Evolutionary conservation across 2,888 invertebrate genomes (phyloP).

Genomic region (Agonopterix subpropinquella): DNA sequence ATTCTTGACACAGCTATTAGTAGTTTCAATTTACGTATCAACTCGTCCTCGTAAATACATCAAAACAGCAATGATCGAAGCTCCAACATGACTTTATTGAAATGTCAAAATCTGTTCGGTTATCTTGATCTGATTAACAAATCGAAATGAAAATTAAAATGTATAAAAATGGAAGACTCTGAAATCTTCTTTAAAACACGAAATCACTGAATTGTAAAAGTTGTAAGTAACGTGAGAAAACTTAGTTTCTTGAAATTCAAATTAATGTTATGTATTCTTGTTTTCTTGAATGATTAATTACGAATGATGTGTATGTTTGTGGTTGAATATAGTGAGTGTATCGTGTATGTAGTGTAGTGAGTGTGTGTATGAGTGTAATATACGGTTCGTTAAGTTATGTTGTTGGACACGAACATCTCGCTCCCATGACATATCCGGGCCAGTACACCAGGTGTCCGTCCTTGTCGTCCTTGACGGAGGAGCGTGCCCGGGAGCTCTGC

Average conservation of each 20-base stretch:
- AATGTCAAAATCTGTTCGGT: slow-evolving; percentile 4
- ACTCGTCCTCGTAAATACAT: slow-evolving; percentile 1
- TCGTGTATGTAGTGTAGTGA: slow-evolving; percentile 20
- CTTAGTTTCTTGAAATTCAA: slow-evolving; percentile 3
- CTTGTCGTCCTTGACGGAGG: slow-evolving; percentile 98
- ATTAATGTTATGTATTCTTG: slow-evolving; percentile 1
- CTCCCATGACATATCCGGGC: slow-evolving; percentile 98
- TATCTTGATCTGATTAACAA: slow-evolving; percentile 20
- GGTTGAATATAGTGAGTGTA: slow-evolving; percentile 11
- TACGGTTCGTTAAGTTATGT: slow-evolving; percentile 57
- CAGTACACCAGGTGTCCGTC: slow-evolving; percentile 99
- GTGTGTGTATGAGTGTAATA: slow-evolving; percentile 20
- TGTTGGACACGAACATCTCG: slow-evolving; percentile 98
- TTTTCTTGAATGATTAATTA: too few species aligned
- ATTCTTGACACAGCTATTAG: slow-evolving; percentile 12
- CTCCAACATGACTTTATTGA: slow-evolving; percentile 47
- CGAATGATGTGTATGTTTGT: slow-evolving; percentile 1
- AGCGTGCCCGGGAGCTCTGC: slow-evolving; percentile 89
- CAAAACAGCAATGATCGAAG: slow-evolving; percentile 26
- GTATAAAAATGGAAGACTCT: slow-evolving; percentile 13
- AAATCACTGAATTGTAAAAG: slow-evolving; percentile 8
- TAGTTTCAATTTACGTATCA: neutral
- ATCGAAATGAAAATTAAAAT: slow-evolving; percentile 29
- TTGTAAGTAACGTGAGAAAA: slow-evolving; percentile 12
- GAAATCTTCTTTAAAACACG: slow-evolving; percentile 31